phyloP scores from a whole-genome alignment of 1,140 invertebrate genomes.

The Micrasema minimum region DNA sequence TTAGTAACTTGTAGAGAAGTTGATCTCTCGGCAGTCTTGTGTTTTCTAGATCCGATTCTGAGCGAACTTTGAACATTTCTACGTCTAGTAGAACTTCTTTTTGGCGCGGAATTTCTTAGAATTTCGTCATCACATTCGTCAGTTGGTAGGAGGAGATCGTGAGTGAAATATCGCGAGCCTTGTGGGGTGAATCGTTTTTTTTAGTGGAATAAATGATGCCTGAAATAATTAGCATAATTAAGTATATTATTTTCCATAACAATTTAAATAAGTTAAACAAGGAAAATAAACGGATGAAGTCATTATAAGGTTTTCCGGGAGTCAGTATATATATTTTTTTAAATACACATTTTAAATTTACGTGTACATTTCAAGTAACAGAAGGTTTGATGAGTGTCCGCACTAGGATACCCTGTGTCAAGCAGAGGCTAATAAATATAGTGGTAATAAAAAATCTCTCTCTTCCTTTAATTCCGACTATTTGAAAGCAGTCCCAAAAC shows the following conservation, averaged over 20 bases:
- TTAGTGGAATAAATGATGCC: slow-evolving; percentile 44
- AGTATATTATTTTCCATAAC: background rate
- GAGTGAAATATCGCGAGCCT: slow-evolving; percentile 65
- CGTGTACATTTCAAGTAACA: no score
- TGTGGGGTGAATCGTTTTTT: slow-evolving; percentile 41
- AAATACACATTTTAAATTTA: no score
- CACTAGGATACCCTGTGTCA: no score
- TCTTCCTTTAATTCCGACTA: no score
- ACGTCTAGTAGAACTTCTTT: slow-evolving; percentile 42
- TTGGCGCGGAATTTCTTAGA: slow-evolving; percentile 42
- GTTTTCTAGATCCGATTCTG: slow-evolving; percentile 35
- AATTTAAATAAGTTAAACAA: background rate
- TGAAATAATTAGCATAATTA: slow-evolving; percentile 27
- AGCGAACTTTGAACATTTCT: slow-evolving; percentile 15
- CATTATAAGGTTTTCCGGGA: no score
- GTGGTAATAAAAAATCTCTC: no score
- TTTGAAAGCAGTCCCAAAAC: no score
- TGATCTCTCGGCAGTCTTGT: slow-evolving; percentile 54
- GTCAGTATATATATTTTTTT: no score
- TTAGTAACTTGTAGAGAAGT: slow-evolving; percentile 55
- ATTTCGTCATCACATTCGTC: slow-evolving; percentile 67
- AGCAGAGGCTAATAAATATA: no score
- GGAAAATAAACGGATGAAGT: no score
- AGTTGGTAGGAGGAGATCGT: slow-evolving; percentile 70
- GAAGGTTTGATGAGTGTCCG: no score